Evolutionary conservation across 2,797 vertebrate genomes (phyloP).

Genomic region (Manis crassicaudata): DNA sequence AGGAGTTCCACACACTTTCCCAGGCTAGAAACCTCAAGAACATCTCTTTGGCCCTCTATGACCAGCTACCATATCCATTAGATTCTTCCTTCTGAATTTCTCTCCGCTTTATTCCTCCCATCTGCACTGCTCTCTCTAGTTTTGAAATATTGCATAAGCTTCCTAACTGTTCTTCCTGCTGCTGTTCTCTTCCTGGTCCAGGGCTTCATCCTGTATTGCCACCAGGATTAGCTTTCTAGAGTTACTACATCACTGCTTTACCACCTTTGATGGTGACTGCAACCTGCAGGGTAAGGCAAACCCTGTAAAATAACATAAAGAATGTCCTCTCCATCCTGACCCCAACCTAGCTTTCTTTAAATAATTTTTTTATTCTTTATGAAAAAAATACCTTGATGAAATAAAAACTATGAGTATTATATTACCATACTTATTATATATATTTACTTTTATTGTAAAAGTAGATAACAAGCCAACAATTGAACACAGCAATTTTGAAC

Average conservation of each 20-base stretch:
- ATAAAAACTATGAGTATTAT: background rate
- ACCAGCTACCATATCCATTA: background rate
- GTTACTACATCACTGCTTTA: background rate
- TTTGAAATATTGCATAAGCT: background rate
- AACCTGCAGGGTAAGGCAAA: background rate
- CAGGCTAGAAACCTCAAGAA: background rate
- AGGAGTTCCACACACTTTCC: background rate
- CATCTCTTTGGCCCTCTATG: background rate
- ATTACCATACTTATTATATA: background rate
- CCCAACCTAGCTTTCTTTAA: background rate
- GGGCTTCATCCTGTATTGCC: background rate
- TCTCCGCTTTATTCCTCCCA: background rate
- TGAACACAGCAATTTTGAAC: background rate
- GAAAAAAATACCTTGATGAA: slow-evolving; percentile 12
- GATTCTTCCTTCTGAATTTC: background rate
- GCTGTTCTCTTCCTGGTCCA: background rate
- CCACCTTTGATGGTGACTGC: background rate
- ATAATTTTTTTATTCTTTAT: background rate
- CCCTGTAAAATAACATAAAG: background rate
- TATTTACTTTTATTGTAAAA: background rate
- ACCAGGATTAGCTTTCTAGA: background rate
- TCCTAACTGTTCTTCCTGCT: background rate
- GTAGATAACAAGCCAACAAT: background rate
- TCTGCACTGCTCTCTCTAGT: background rate
- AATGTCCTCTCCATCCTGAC: background rate